Percentiles rank a stretch among this genome's conserved stretches.
phyloP scores from a whole-genome alignment of 2,797 vertebrate species.

The Lagocephalus sceleratus region DNA sequence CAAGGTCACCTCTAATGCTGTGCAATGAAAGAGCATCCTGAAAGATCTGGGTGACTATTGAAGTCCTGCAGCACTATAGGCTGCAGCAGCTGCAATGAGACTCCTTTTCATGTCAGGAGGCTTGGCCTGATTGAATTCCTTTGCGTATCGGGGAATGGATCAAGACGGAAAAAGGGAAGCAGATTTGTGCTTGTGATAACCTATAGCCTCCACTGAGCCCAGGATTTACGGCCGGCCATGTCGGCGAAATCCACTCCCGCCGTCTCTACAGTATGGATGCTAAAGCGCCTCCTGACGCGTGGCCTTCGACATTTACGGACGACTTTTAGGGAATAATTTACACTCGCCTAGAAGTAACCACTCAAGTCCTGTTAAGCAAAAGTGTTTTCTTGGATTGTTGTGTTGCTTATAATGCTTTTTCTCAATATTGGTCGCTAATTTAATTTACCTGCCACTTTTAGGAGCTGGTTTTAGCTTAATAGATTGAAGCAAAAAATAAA shows the following conservation, averaged over 20 bases:
- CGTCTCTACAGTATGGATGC: slow-evolving; percentile 32
- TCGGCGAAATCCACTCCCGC: slow-evolving; percentile 73
- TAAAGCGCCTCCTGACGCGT: slow-evolving; percentile 19
- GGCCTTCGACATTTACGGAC: too few relatives aligned
- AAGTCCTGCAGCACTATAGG: slow-evolving; percentile 61
- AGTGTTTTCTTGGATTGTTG: slow-evolving; percentile 22
- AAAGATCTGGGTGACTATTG: slow-evolving; percentile 68
- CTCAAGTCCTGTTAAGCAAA: slow-evolving; percentile 37
- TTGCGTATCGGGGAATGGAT: slow-evolving; percentile 79
- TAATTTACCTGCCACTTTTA: too few relatives aligned
- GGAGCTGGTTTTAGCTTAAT: too few relatives aligned
- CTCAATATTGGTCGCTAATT: slow-evolving; percentile 21
- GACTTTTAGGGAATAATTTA: slow-evolving; percentile 29
- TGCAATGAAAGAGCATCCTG: slow-evolving; percentile 73
- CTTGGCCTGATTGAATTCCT: slow-evolving; percentile 79
- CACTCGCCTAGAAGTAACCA: slow-evolving; percentile 29
- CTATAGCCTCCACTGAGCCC: slow-evolving; percentile 72
- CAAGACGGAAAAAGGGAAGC: slow-evolving; percentile 71
- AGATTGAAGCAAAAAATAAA: too few relatives aligned
- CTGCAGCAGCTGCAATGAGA: slow-evolving; percentile 54
- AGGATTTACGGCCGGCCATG: slow-evolving; percentile 67
- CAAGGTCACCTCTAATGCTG: slow-evolving; percentile 78
- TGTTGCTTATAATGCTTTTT: slow-evolving; percentile 15
- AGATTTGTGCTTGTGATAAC: slow-evolving; percentile 79
- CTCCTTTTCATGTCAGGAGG: slow-evolving; percentile 76